Base-by-base conservation (phyloP, 2,888 invertebrate genomes). In the Chironomus tentans region DNA sequence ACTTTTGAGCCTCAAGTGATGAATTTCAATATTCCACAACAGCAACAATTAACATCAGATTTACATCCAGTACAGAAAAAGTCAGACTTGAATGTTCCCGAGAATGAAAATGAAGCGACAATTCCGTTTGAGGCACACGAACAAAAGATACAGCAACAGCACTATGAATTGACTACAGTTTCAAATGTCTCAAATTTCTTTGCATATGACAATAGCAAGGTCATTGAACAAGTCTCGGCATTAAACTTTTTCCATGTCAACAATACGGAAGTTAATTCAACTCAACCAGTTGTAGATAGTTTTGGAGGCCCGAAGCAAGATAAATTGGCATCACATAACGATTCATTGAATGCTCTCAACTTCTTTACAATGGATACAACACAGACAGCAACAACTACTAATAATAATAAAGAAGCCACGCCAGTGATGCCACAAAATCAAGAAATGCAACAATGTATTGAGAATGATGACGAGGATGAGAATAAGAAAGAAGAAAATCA, bases 71-170 rank as follows among this genome's bases (percentile, higher is more conserved):
- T 21, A 7, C 56, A 10, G 18, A 50, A 71, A 28, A 74, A 74
- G 22, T 74, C 74, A 10, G 74, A 74, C 28, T 62, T 74, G 6
- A 74, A 74, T 22, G 68, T 74, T 13, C 65, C 65, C 2, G 74
- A 74, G 47, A n/a, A 3, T 65, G 65, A 65, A 65, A 21, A 65
- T 2, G 38, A 38, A 21, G 7, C 18, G 18, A 56, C n/a, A n/a
- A n/a, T 56, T 56, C 5, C 56, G 56, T 56, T 21, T 65, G 22
- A 65, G 12, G 3, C 18, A 24, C 65, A 65, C 4, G 21, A 21
- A 18, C 62, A 62, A 22, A n/a, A 21, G 15, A 15, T n/a, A 18
- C 56, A 56, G 15, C 15, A n/a, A n/a, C n/a, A n/a, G n/a, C n/a
- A n/a, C n/a, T n/a, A 18, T 2, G 38, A 38, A 56, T 5, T 18